Percentiles rank a stretch among this genome's conserved stretches.
These are phyloP conservation scores for Anaspis maculata DNA, from an alignment of 2,888 invertebrate genomes.

Conservation along the genomic window DNA sequence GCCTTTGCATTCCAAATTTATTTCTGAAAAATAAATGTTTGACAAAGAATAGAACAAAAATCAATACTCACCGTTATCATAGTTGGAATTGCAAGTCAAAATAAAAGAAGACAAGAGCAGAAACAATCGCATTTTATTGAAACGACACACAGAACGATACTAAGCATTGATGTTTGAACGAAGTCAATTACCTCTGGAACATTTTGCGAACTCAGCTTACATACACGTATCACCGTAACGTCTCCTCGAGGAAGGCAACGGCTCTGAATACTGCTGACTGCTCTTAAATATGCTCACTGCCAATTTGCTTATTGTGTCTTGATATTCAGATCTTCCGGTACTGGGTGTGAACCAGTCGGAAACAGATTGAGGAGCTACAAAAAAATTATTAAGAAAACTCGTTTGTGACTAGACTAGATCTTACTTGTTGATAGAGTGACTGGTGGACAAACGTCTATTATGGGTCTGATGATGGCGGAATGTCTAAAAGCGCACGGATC, in stretches of 20 bases:
- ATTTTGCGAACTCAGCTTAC: no score
- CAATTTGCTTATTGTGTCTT: slow-evolving; percentile 52
- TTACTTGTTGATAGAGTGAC: slow-evolving; percentile 36
- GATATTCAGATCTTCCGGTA: slow-evolving; percentile 55
- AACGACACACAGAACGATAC: background rate
- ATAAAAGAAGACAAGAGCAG: no score
- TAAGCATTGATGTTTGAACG: no score
- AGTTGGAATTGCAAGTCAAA: background rate
- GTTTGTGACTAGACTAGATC: no score
- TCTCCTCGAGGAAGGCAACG: slow-evolving; percentile 53
- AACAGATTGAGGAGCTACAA: slow-evolving; percentile 42
- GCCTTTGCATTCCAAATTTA: slow-evolving; percentile 39
- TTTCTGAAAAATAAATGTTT: slow-evolving; percentile 28
- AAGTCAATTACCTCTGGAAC: no score
- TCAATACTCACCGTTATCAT: slow-evolving; percentile 1
- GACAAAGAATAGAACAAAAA: slow-evolving; percentile 2
- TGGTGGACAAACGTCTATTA: slow-evolving; percentile 45
- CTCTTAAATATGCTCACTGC: slow-evolving; percentile 52
- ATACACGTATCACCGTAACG: slow-evolving; percentile 50
- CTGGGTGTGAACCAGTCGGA: slow-evolving; percentile 48
- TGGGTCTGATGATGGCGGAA: slow-evolving; percentile 48
- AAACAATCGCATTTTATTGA: background rate
- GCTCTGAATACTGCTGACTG: slow-evolving; percentile 55
- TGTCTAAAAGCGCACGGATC: slow-evolving; percentile 55
- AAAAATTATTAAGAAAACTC: background rate